phyloP scores from a whole-genome alignment of 2,888 invertebrate genomes.

The Cremastinae sp. region DNA sequence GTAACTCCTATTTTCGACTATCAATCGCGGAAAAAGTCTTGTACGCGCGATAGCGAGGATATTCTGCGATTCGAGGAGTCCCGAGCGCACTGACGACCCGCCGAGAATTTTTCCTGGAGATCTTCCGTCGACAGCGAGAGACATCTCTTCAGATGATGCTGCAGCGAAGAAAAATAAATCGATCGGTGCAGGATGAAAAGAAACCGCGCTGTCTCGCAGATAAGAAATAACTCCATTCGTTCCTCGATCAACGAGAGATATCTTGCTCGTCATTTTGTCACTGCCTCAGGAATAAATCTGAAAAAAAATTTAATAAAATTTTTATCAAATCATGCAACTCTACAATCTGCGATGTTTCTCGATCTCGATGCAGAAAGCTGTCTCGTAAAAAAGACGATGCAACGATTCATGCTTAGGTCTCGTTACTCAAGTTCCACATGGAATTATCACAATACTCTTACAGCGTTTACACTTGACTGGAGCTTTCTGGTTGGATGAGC shows the following conservation, averaged over 20 bases:
- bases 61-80: neutral
- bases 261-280: slow-evolving; percentile 34
- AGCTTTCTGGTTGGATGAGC: slow-evolving; percentile 6
- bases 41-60: slow-evolving; percentile 33
- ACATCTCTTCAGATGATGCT: neutral
- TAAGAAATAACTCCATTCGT: slow-evolving; percentile 8
- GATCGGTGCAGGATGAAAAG: slow-evolving; percentile 21
- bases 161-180: neutral
- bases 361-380: too few species aligned
- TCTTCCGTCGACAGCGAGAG: slow-evolving; percentile 6
- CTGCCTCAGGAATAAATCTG: neutral
- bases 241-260: slow-evolving; percentile 19
- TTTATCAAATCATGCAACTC: too few species aligned
- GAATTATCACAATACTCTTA: slow-evolving; percentile 10
- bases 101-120: slow-evolving; percentile 25
- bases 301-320: too few species aligned
- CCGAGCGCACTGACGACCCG: neutral
- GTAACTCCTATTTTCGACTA: slow-evolving; percentile 1
- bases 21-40: slow-evolving; percentile 33
- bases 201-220: slow-evolving; percentile 14
- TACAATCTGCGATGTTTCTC: neutral
- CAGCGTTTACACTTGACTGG: neutral
- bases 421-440: neutral
- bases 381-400: slow-evolving; percentile 2
- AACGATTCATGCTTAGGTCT: slow-evolving; percentile 13